Conservation (phyloP, 1,140 invertebrate genomes). For the Hyles vespertilio region DNA sequence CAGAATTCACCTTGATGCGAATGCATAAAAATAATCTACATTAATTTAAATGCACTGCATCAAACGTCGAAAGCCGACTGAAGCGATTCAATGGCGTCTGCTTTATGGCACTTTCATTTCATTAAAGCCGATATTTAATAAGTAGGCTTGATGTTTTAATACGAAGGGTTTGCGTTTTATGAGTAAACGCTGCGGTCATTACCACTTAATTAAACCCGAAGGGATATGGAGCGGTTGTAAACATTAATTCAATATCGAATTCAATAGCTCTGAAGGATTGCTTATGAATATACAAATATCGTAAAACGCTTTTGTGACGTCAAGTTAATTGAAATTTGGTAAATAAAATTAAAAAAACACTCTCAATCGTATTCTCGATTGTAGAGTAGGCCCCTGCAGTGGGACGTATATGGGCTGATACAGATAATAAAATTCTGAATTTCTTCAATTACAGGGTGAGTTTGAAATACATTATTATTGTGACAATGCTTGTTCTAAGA, state of each 20-base stretch:
- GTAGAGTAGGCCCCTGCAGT: no score
- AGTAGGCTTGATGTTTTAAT: slow-evolving; percentile 14
- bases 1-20: not conserved
- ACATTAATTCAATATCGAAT: slow-evolving; percentile 3
- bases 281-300: no score
- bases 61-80: slow-evolving; percentile 8
- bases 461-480: no score
- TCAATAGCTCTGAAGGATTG: not conserved
- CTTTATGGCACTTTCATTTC: slow-evolving; percentile 13
- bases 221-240: slow-evolving; percentile 8
- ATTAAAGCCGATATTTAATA: slow-evolving; percentile 14
- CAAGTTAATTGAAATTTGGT: not conserved
- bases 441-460: no score
- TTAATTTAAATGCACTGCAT: not conserved
- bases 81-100: slow-evolving; percentile 1
- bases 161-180: slow-evolving; percentile 11
- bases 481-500: no score
- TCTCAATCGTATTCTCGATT: no score
- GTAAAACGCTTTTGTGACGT: not conserved
- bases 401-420: no score
- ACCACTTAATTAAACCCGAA: slow-evolving; percentile 13
- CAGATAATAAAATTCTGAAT: no score
- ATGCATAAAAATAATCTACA: not conserved
- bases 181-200: slow-evolving; percentile 7
- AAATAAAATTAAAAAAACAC: no score